Evolutionary conservation across 1,140 invertebrate species (phyloP), one percentile per base, ranked within the genome.

Genomic region (Phymorhynchus buccinoides): DNA sequence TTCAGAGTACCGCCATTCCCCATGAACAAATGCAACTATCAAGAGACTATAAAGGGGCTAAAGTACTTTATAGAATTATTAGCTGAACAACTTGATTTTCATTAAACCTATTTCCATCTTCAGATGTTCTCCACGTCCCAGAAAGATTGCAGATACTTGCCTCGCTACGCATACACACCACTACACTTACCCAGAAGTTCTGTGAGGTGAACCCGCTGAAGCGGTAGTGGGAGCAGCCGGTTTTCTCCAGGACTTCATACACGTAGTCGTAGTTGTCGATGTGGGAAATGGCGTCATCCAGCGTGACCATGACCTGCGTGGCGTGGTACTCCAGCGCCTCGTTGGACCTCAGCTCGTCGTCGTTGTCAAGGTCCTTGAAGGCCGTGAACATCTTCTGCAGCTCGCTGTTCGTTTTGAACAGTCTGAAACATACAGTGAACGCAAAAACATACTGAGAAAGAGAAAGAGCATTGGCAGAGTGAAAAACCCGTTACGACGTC

Each of bases 221-320:
- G 71, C 88, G 83, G 18, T 83, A 71, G 84, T 91, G 90, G 32
- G 89, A 88, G 3, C 68, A 85, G 0, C 89, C 90, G 1, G 88
- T 89, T 68, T 87, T 88, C 9, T 80, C 42, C 14, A 90, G 71
- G 3, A 88, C 68, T 66, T 88, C 86, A 18, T 56, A 80, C 16
- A 91, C 87, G 83, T 86, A 90, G 32, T 90, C 88, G 35, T 87
- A 88, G 77, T 91, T 89, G 68, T 91, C 90, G 3, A 91, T 89
- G 78, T 89, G 88, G 4, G 88, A 84, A 48, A 91, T 89, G 83
- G 90, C 89, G 71, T 91, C 90, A 71, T 91, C 90, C 3, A 91
- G 83, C 12, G 89, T 90, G 16, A 87, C 87, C 90, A 91, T 91
- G 0, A 91, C 90, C 42, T 91, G 84, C 9, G 89, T 89, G 22